Base-by-base conservation (phyloP, 2,113 vertebrate genomes). In the Thamnaconus septentrionalis region DNA sequence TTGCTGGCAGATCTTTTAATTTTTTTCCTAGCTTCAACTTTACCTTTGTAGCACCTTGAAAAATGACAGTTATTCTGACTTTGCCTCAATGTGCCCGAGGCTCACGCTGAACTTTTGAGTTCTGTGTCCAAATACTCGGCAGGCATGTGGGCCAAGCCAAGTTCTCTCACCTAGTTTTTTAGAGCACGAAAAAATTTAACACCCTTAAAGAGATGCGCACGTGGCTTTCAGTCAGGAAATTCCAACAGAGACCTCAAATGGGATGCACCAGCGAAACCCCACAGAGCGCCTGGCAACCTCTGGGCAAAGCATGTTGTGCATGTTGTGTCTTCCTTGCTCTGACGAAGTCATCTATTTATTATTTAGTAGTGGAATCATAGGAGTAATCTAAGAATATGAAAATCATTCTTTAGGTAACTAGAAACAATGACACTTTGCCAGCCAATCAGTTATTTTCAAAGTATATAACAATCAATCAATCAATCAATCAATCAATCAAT, bases 101-200 rank as follows among this genome's bases (percentile, higher is more conserved):
- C 59, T 61, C 41, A 47, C 5, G 0, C 6, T 75, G 66, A 86
- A 79, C 75, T 75, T 76, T 67, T 39, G 18, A 66, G 56, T n/a
- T 47, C 54, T 43, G 46, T 61, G 65, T 66, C 64, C 61, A 73
- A 58, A 61, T 60, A 67, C 41, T 5, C 48, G 56, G 51, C 43
- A 5, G 12, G 61, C 60, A 49, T 61, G 56, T 65, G 61, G 56
- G 61, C 54, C 4, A 10, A 43, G 74, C 72, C 65, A 69, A 74
- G 77, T 69, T 53, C 64, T 57, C 57, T 59, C 76, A 66, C 71
- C 56, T 53, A 65, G 63, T 58, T 67, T 78, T 12, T 12, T 12
- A 44, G 53, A 66, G 11, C 63, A 59, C 62, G 63, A 44, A 71
- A 76, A 71, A 59, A 75, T 75, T 72, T 77, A 39, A 65, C 83